Evolutionary conservation across 2,113 vertebrate genomes (phyloP), one percentile per base, ranked within the genome.

Genomic region (Numida meleagris): DNA sequence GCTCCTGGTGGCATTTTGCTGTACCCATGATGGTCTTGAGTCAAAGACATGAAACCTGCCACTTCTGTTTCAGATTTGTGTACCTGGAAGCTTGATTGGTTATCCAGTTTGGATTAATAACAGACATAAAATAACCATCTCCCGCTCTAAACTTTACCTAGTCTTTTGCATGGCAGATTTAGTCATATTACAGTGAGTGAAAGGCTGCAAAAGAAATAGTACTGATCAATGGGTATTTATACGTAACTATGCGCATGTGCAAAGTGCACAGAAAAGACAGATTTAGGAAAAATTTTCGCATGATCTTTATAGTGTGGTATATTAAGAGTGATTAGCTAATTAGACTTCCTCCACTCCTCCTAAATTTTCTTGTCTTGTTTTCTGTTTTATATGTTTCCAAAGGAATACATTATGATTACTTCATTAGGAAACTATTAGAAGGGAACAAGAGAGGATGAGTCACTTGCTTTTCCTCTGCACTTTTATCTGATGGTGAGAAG

Each of bases 351-450:
- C 43, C 34, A 33, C 38, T 5, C 27, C 31, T 12, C 68, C 43
- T 14, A 27, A 53, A 72, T 88, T 89, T 72, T 50, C 71, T 23
- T 6, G 10, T 88, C 76, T 66, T 33, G 14, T 50, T 45, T 94
- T 72, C 59, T 74, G 10, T 51, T 80, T 61, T 66, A 63, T 68
- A 1, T 14, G 14, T 77, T 91, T 75, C 95, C 83, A 58, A 86
- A 92, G 1, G 8, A 66, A 51, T 21, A 77, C 80, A n/a, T 6
- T 27, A 68, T 90, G 94, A 94, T 93, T 95, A 94, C 94, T 96
- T 92, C 94, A 96, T 94, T 94, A 95, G 92, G 89, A 94, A 96
- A 95, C 86, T 92, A 95, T 96, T 92, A 95, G 89, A 86, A 81
- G 62, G 88, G 73, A 90, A 93, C 80, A 92, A 96, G 94, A 94